Conservation (phyloP, 2,888 invertebrate genomes). For the Caenorhabditis sp. region DNA sequence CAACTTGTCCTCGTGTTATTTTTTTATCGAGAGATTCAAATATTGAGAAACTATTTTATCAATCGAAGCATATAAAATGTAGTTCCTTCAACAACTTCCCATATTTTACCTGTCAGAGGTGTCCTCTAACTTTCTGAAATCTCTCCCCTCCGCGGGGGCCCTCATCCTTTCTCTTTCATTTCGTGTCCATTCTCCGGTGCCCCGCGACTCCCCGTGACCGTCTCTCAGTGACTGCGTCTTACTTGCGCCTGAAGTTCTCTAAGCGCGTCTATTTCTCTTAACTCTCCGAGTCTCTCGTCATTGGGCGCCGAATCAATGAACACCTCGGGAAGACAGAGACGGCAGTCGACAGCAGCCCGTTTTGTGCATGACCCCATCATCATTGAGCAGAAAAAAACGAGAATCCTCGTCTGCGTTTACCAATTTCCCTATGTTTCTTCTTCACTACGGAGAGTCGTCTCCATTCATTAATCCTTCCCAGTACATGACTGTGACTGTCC, state of each 20-base stretch:
- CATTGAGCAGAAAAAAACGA: conserved; percentile 17
- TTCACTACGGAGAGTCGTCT: background rate
- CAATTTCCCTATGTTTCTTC: conserved; percentile 1
- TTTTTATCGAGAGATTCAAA: too few species aligned
- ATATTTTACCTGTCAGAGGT: background rate
- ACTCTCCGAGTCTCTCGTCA: conserved; percentile 22
- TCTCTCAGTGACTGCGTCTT: conserved; percentile 41
- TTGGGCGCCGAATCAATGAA: conserved; percentile 59
- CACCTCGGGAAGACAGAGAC: conserved; percentile 44
- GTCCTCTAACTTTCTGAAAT: background rate
- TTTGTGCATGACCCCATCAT: conserved; percentile 54
- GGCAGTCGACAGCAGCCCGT: conserved; percentile 41
- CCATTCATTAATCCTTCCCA: conserved; percentile 35
- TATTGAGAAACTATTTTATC: too few species aligned
- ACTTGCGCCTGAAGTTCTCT: conserved; percentile 21
- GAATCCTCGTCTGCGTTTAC: conserved; percentile 13
- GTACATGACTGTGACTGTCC: conserved; percentile 18
- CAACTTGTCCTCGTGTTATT: too few species aligned
- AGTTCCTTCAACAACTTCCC: too few species aligned
- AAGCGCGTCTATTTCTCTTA: conserved; percentile 18
- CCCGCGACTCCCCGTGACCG: conserved; percentile 53
- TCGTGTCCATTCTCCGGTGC: conserved; percentile 32
- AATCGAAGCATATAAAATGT: too few species aligned
- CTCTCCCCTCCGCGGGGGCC: background rate
- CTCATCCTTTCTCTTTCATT: background rate